phyloP scores from a whole-genome alignment of 2,797 vertebrate genomes.

The Podarcis lilfordi region DNA sequence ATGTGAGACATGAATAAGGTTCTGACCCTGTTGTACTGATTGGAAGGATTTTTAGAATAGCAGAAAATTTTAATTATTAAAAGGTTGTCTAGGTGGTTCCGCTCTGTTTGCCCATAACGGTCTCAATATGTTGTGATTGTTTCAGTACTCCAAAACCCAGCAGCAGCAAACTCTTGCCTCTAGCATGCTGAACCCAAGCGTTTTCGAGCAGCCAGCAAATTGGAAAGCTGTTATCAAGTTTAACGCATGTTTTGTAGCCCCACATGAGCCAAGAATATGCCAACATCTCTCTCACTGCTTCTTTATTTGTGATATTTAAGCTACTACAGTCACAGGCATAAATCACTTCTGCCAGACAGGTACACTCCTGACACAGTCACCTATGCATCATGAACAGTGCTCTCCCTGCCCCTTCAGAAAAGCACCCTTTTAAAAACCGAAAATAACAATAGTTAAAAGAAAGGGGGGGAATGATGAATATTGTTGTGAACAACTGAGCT shows the following conservation, averaged over 20 bases:
- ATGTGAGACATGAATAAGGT: slow-evolving; percentile 54
- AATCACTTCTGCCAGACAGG: slow-evolving; percentile 36
- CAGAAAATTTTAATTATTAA: slow-evolving; percentile 73
- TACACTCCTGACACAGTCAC: slow-evolving; percentile 50
- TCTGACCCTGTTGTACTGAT: slow-evolving; percentile 56
- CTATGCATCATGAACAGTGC: slow-evolving; percentile 48
- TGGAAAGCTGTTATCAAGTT: slow-evolving; percentile 66
- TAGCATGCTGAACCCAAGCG: slow-evolving; percentile 45
- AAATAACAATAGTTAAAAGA: too few species aligned
- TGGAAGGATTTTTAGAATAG: slow-evolving; percentile 67
- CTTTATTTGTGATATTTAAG: slow-evolving; percentile 62
- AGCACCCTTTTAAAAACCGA: not conserved
- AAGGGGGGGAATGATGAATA: too few species aligned
- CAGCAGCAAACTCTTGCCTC: slow-evolving; percentile 52
- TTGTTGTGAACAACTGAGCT: too few species aligned
- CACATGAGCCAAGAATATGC: slow-evolving; percentile 49
- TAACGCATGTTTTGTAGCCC: slow-evolving; percentile 41
- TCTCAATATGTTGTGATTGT: slow-evolving; percentile 66
- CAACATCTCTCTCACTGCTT: slow-evolving; percentile 55
- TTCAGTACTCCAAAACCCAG: slow-evolving; percentile 57
- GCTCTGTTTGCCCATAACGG: slow-evolving; percentile 69
- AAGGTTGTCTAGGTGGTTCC: slow-evolving; percentile 70
- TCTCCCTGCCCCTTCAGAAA: too few species aligned
- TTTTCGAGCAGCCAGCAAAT: slow-evolving; percentile 63
- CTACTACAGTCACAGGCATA: slow-evolving; percentile 54